Base-by-base conservation (phyloP, 2,113 vertebrate species). In the Calyptomena viridis region DNA sequence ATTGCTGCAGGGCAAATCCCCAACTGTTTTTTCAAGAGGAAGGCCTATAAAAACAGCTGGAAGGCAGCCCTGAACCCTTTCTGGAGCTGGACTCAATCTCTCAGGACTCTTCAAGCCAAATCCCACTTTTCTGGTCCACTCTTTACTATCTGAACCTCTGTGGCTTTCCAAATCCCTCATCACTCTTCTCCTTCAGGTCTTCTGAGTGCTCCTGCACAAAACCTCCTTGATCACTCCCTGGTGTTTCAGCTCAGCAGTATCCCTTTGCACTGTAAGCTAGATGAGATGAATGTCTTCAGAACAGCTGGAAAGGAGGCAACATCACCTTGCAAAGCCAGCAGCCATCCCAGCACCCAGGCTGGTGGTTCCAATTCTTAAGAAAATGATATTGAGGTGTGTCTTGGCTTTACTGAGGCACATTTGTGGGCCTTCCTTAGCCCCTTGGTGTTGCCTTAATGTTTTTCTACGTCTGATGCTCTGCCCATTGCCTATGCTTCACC, bases 191-290 rank as follows among this genome's bases (percentile, higher is more conserved):
- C 40, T 60, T 71, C 63, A 73, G 49, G 11, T 85, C 71, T 90
- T 42, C 47, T 35, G 37, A 35, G 55, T 9, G 33, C 27, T 69
- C 13, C 35, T 67, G 56, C 23, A 44, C 28, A 58, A 40, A 46
- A 44, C 14, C 22, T 78, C 52, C 62, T 56, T 52, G 22, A 35
- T 68, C 2, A 1, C 19, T 68, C 58, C 18, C 5, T 0, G 0
- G 39, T 44, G 40, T 15, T 89, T 64, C 40, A 85, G 59, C n/a
- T 77, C 14, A 11, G 37, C 24, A 35, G 12, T 6, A 58, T 23
- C 46, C 30, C 60, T 74, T 76, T 71, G 40, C 17, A 39, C 19
- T 16, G 7, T 17, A 24, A 90, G 17, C 53, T 55, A 53, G 44
- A n/a, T 0, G 4, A 76, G 75, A 50, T 4, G 1, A 78, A 73